These are phyloP conservation scores for Carabus problematicus DNA, from an alignment of 2,888 invertebrate species.

Conservation along the genomic window DNA sequence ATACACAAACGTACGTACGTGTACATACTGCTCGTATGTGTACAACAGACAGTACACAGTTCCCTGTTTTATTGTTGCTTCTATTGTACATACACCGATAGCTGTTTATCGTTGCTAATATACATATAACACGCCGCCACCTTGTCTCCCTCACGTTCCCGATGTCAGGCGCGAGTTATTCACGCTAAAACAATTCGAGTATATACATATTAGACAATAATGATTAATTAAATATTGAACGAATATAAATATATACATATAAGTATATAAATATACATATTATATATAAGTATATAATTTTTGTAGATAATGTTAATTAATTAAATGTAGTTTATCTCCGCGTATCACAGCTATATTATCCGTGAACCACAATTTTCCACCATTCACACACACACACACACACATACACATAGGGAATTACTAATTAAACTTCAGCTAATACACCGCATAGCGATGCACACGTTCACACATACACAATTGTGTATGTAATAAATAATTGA, in stretches of 20 bases:
- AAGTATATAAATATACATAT: conserved; percentile 28
- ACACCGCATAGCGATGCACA: too few species aligned
- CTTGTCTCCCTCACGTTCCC: conserved; percentile 1
- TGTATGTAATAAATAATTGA: conserved; percentile 8
- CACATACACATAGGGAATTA: conserved; percentile 2
- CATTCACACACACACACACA: background rate
- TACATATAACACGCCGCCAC: conserved; percentile 7
- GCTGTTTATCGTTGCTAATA: conserved; percentile 7
- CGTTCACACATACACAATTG: background rate
- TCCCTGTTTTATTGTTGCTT: conserved; percentile 27
- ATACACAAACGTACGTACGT: too few species aligned
- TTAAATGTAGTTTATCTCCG: conserved; percentile 36
- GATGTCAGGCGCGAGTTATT: conserved; percentile 23
- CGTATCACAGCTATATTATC: background rate
- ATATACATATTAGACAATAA: conserved; percentile 41
- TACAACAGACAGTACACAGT: background rate
- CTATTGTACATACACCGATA: conserved; percentile 35
- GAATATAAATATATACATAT: conserved; percentile 45
- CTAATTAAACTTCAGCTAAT: too few species aligned
- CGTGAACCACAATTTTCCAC: too few species aligned
- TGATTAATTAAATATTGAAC: conserved; percentile 39
- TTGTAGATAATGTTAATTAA: conserved; percentile 46
- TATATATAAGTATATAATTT: conserved; percentile 40
- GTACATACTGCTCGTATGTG: too few species aligned
- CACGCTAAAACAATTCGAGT: conserved; percentile 27